These are phyloP conservation scores for Thaumatotibia leucotreta DNA, from an alignment of 1,140 invertebrate genomes.

Conservation along the genomic window DNA sequence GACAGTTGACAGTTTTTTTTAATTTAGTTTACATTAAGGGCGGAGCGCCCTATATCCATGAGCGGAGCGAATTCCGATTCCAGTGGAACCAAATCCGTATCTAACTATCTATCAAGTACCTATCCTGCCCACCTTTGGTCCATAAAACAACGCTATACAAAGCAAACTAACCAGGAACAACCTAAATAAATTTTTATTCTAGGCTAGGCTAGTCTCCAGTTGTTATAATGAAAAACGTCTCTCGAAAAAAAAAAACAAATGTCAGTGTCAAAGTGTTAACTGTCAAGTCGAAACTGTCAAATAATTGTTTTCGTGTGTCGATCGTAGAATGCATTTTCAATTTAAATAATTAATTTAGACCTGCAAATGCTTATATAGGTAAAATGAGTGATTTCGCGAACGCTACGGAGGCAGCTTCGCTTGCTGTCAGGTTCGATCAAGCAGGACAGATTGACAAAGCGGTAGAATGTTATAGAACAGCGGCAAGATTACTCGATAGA, in stretches of 20 bases:
- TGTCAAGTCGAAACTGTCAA: too few species aligned
- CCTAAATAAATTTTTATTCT: too few species aligned
- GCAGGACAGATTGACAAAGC: conserved; percentile 55
- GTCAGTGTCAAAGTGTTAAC: conserved; percentile 3
- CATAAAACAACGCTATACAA: too few species aligned
- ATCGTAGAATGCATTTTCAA: background rate
- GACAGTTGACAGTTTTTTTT: too few species aligned
- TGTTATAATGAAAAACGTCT: background rate
- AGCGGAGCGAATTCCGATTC: too few species aligned
- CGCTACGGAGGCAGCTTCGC: conserved; percentile 58
- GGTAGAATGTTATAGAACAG: conserved; percentile 66
- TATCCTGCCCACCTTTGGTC: too few species aligned
- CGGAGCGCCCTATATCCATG: too few species aligned
- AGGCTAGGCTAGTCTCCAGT: too few species aligned
- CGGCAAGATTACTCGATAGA: conserved; percentile 51
- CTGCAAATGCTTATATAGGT: background rate
- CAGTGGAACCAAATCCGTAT: too few species aligned
- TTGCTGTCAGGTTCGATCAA: conserved; percentile 61
- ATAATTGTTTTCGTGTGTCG: background rate
- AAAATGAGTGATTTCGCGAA: conserved; percentile 60
- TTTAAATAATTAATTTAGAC: background rate
- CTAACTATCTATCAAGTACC: too few species aligned
- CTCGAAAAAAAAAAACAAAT: background rate
- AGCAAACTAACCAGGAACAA: too few species aligned
- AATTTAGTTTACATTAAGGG: too few species aligned